A percentile compares a stretch with the other conserved stretches of the same genome.
Conservation (phyloP, 1,140 invertebrate species). For the Magallana gigas region DNA sequence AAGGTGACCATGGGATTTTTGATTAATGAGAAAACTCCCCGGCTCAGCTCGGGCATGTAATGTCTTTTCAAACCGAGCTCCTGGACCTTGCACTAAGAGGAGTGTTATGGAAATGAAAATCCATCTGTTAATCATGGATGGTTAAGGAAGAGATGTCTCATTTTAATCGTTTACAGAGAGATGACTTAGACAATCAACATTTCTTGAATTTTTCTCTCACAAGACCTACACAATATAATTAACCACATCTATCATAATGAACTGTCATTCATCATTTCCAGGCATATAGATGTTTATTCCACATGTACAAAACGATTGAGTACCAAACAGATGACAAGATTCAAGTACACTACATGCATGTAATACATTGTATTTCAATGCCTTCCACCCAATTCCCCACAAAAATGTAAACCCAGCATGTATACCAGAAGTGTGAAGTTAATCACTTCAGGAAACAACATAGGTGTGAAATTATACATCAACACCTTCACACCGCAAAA, state of each 20-base stretch:
- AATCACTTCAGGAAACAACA: constrained; percentile 28
- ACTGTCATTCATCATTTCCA: neutral
- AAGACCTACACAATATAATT: neutral
- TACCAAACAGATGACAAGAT: neutral
- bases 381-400: constrained; percentile 19
- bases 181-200: constrained; percentile 5
- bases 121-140: neutral
- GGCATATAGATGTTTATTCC: constrained; percentile 1
- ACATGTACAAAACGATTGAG: neutral
- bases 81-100: neutral
- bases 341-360: neutral
- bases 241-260: constrained; percentile 28
- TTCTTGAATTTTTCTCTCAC: neutral
- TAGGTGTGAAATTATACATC: constrained; percentile 28
- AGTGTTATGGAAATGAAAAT: neutral
- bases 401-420: constrained; percentile 18
- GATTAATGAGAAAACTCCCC: neutral
- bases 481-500: constrained; percentile 4
- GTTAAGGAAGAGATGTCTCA: neutral
- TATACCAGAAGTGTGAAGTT: neutral
- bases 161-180: neutral
- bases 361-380: neutral
- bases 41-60: neutral
- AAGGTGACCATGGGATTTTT: neutral
- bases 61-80: neutral